Evolutionary conservation across 1,140 invertebrate genomes (phyloP).

Genomic region (Meteorus sp.): DNA sequence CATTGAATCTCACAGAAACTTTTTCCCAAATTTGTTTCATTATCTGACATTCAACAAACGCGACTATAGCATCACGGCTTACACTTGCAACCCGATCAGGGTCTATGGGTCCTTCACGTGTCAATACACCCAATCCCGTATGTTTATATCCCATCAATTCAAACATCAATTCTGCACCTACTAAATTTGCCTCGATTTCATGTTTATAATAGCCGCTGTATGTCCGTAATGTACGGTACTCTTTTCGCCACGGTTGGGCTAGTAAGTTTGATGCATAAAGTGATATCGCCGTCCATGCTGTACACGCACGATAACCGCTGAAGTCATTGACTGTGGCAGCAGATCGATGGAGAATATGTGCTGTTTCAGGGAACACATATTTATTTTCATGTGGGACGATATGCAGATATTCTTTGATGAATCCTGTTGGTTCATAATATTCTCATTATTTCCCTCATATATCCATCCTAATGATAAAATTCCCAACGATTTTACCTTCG

Average conservation of each 20-base stretch:
- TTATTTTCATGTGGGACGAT: conserved; percentile 78
- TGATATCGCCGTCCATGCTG: conserved; percentile 81
- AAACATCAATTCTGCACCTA: conserved; percentile 75
- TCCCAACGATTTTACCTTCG: conserved; percentile 63
- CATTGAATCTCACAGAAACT: conserved; percentile 57
- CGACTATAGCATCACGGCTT: conserved; percentile 82
- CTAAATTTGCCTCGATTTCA: conserved; percentile 77
- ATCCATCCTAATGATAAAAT: neutral
- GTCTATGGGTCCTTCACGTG: conserved; percentile 74
- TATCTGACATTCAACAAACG: conserved; percentile 83
- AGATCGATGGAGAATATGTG: conserved; percentile 73
- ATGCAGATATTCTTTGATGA: conserved; percentile 75
- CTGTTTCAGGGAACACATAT: conserved; percentile 74
- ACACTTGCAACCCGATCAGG: conserved; percentile 78
- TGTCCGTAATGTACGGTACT: conserved; percentile 79
- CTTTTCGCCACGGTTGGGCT: conserved; percentile 84
- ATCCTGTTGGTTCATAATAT: conserved; percentile 61
- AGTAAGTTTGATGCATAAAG: conserved; percentile 83
- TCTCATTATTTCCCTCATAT: neutral
- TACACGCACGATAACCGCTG: conserved; percentile 76
- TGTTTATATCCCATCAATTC: conserved; percentile 80
- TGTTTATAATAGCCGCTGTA: conserved; percentile 87
- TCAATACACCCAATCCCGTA: conserved; percentile 59
- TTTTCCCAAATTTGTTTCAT: conserved; percentile 68
- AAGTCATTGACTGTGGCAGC: conserved; percentile 71